A percentile compares a stretch with the other conserved stretches of the same genome.
Conservation (phyloP, 35 echinoderm and acorn worm genomes). For the Apostichopus japonicus region DNA sequence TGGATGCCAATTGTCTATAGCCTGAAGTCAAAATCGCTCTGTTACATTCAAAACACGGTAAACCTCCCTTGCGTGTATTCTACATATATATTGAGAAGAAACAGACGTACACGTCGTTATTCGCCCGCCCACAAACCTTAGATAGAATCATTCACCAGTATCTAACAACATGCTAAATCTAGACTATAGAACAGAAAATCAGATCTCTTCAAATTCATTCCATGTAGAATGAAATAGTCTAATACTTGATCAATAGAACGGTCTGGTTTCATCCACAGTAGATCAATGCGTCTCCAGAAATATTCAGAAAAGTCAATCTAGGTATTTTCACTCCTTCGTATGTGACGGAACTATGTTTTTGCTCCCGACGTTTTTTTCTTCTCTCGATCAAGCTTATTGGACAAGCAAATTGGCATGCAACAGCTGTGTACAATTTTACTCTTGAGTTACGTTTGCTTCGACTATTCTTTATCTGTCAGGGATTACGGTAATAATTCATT, state of each 20-base stretch:
- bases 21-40: too few species aligned
- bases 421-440: constrained; percentile 39
- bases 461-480: neutral
- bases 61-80: too few species aligned
- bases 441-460: neutral
- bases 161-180: neutral
- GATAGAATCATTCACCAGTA: neutral
- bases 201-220: neutral
- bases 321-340: neutral
- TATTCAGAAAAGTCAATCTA: neutral
- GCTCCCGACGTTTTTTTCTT: neutral
- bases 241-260: neutral
- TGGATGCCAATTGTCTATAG: too few species aligned
- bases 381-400: neutral
- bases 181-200: neutral
- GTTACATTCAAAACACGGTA: too few species aligned
- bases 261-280: constrained; percentile 1
- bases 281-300: neutral
- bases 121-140: too few species aligned
- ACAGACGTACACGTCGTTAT: too few species aligned
- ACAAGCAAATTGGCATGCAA: constrained; percentile 33
- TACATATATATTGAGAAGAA: too few species aligned
- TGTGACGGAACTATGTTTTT: neutral
- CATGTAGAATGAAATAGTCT: neutral
- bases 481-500: constrained; percentile 3